A percentile compares a stretch with the other conserved stretches of the same genome.
Evolutionary conservation across 2,888 invertebrate genomes (phyloP).

Genomic region (Mesochorus sp.): DNA sequence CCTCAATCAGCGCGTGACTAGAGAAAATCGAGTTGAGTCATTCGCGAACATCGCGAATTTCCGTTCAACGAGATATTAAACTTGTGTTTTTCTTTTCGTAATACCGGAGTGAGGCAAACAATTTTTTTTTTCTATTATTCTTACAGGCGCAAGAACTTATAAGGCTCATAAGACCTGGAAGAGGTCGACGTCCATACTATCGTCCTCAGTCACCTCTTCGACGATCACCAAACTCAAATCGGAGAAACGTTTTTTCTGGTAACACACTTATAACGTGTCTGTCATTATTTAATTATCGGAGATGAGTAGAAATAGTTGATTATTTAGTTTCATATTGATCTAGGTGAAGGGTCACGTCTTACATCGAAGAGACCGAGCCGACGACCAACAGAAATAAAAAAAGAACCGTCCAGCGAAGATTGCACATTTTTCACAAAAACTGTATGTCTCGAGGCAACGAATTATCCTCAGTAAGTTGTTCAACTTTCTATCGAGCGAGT

Average conservation of each 20-base stretch:
- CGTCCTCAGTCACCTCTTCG: constrained; percentile 66
- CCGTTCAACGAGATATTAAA: constrained; percentile 39
- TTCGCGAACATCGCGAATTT: constrained; percentile 46
- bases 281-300: constrained; percentile 7
- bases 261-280: not conserved
- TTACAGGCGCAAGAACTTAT: constrained; percentile 78
- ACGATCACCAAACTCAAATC: constrained; percentile 69
- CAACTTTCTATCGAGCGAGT: not conserved
- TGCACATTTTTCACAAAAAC: constrained; percentile 89
- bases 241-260: constrained; percentile 79
- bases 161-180: constrained; percentile 69
- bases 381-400: constrained; percentile 73
- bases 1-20: constrained; percentile 75
- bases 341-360: constrained; percentile 75
- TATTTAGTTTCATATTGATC: not conserved
- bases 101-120: not conserved
- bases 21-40: constrained; percentile 69
- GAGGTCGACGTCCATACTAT: constrained; percentile 72
- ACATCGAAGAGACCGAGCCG: constrained; percentile 74
- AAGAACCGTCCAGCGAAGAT: constrained; percentile 78
- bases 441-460: constrained; percentile 88
- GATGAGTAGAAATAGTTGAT: not conserved
- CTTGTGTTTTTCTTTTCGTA: constrained; percentile 10
- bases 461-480: constrained; percentile 89
- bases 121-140: not conserved